Conservation (phyloP, 2,888 invertebrate genomes). For the Amblyteles armatorius region DNA sequence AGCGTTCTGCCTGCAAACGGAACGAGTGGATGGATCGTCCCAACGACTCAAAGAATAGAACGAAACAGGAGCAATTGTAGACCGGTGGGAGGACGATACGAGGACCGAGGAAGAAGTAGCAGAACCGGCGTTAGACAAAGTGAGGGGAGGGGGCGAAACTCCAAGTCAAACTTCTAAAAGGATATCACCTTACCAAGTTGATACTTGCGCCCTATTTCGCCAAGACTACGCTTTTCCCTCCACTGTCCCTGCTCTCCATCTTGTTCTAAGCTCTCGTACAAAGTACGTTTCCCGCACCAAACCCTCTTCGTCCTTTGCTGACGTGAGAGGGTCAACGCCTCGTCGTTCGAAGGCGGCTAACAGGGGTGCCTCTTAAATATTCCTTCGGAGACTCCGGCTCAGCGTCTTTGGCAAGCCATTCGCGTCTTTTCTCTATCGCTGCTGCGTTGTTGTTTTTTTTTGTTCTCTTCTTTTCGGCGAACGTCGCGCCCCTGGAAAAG, state of each 20-base stretch:
- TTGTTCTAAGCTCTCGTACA: conserved; percentile 19
- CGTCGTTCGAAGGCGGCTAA: conserved; percentile 13
- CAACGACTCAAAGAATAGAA: conserved; percentile 16
- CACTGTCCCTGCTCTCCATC: not conserved
- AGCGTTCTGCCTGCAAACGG: conserved; percentile 4
- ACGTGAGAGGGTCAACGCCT: conserved; percentile 14
- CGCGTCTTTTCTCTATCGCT: not conserved
- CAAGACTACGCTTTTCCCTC: conserved; percentile 1
- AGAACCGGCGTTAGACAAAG: conserved; percentile 34
- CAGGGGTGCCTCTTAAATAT: conserved; percentile 24
- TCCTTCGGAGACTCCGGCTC: conserved; percentile 16
- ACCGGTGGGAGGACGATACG: conserved; percentile 1
- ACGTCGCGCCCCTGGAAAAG: conserved; percentile 7
- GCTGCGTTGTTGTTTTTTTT: conserved; percentile 33
- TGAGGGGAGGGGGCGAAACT: conserved; percentile 35
- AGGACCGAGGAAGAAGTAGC: conserved; percentile 32
- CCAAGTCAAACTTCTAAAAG: conserved; percentile 73
- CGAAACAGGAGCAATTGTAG: conserved; percentile 17
- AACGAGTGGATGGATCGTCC: conserved; percentile 16
- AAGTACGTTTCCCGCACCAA: conserved; percentile 15
- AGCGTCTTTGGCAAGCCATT: not conserved
- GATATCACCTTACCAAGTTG: conserved; percentile 73
- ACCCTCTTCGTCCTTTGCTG: conserved; percentile 20
- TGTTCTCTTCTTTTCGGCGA: not conserved
- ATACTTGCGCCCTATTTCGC: conserved; percentile 63